These are phyloP conservation scores for Hiodon tergisus DNA, from an alignment of 2,113 vertebrate species.

Conservation along the genomic window DNA sequence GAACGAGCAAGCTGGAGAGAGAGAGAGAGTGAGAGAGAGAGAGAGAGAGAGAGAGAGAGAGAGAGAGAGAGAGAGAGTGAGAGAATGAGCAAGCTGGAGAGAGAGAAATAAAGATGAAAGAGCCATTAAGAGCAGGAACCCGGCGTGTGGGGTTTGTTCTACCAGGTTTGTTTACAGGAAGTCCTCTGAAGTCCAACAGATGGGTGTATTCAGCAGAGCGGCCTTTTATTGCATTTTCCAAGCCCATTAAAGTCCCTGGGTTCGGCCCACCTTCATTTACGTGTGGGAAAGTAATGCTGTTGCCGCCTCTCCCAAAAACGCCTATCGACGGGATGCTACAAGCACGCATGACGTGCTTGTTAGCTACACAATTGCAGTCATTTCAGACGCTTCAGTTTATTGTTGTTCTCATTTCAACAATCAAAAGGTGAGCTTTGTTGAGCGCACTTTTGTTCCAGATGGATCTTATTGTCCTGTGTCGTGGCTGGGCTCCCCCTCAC, in stretches of 20 bases:
- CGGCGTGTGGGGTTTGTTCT: slow-evolving; percentile 60
- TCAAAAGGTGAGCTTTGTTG: neutral
- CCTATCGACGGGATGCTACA: neutral
- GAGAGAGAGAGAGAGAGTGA: slow-evolving; percentile 9
- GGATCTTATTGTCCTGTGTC: neutral
- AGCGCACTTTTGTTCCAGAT: neutral
- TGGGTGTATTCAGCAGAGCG: slow-evolving; percentile 60
- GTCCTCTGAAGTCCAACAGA: slow-evolving; percentile 58
- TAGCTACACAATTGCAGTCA: too few species aligned
- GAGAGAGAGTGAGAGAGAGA: neutral
- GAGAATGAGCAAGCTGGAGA: slow-evolving; percentile 12
- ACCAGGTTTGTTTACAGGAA: slow-evolving; percentile 65
- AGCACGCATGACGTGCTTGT: too few species aligned
- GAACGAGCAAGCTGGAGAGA: slow-evolving; percentile 11
- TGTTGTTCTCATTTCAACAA: slow-evolving; percentile 17
- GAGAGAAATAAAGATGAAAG: slow-evolving; percentile 55
- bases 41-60: slow-evolving; percentile 16
- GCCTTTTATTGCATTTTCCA: slow-evolving; percentile 67
- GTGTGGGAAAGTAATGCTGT: slow-evolving; percentile 57
- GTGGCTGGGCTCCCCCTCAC: too few species aligned
- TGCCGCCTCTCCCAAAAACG: slow-evolving; percentile 20
- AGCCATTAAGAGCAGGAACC: slow-evolving; percentile 33
- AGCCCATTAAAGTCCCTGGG: slow-evolving; percentile 53
- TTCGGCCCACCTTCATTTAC: slow-evolving; percentile 51
- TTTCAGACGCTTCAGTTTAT: too few species aligned